phyloP scores from a whole-genome alignment of 2,113 vertebrate species.

The Peromyscus californicus region DNA sequence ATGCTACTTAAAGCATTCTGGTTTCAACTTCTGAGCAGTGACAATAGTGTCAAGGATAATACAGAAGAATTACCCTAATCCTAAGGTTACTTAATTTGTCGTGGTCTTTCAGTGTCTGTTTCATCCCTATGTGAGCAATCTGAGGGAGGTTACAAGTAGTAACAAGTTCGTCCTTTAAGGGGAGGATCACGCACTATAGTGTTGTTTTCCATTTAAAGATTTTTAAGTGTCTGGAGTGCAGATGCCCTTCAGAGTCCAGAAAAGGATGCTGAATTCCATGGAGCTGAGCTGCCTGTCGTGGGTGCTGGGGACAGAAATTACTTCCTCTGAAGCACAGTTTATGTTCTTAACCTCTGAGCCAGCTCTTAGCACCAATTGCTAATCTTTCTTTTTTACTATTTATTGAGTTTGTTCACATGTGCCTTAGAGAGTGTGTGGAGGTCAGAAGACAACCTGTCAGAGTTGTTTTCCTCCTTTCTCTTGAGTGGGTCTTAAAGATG shows the following conservation, averaged over 20 bases:
- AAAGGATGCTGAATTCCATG: background rate
- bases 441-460: background rate
- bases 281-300: background rate
- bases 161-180: background rate
- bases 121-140: background rate
- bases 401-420: background rate
- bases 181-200: background rate
- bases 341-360: background rate
- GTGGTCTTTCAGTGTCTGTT: slow-evolving; percentile 22
- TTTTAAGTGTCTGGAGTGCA: background rate
- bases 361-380: background rate
- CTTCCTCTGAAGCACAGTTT: background rate
- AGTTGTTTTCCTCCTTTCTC: background rate
- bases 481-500: no score
- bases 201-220: slow-evolving; percentile 2
- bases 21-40: slow-evolving; percentile 14
- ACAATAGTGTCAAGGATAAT: background rate
- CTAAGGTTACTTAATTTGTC: slow-evolving; percentile 2
- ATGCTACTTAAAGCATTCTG: background rate
- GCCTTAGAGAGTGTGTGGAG: background rate
- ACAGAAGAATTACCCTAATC: background rate
- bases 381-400: background rate
- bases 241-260: background rate
- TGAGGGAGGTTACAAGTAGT: background rate
- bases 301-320: background rate